Evolutionary conservation across 1,140 invertebrate species (phyloP).

Genomic region (Pogonognathellus flavescens): DNA sequence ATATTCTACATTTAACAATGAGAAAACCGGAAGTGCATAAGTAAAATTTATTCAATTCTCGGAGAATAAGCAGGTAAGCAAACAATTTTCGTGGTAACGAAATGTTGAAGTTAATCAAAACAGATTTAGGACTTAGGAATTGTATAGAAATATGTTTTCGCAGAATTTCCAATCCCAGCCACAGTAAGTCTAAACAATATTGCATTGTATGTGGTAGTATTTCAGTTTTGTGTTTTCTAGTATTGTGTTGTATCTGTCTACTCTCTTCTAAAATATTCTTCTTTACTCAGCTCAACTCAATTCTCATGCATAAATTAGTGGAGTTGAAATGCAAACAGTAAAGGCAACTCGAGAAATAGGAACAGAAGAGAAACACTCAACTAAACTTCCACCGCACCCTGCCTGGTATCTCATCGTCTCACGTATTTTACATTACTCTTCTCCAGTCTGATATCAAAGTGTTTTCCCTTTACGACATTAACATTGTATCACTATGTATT

Average conservation of each 20-base stretch:
- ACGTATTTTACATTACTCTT: conserved; percentile 36
- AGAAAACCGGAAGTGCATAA: too few species aligned
- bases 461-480: conserved; percentile 3
- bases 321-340: conserved; percentile 21
- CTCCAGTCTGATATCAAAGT: conserved; percentile 22
- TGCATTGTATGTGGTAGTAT: neutral
- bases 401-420: neutral
- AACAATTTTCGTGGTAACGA: too few species aligned
- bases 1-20: too few species aligned
- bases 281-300: conserved; percentile 17
- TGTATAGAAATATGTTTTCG: neutral
- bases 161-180: neutral
- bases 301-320: conserved; percentile 47
- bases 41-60: too few species aligned
- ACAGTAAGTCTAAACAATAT: too few species aligned
- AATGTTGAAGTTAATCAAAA: too few species aligned
- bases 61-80: too few species aligned
- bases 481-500: neutral
- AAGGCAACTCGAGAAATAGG: conserved; percentile 7
- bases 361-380: conserved; percentile 11
- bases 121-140: too few species aligned
- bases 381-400: neutral
- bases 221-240: neutral
- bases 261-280: neutral
- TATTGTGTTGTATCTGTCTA: conserved; percentile 2